phyloP scores from a whole-genome alignment of 2,113 vertebrate species.

The human region DNA sequence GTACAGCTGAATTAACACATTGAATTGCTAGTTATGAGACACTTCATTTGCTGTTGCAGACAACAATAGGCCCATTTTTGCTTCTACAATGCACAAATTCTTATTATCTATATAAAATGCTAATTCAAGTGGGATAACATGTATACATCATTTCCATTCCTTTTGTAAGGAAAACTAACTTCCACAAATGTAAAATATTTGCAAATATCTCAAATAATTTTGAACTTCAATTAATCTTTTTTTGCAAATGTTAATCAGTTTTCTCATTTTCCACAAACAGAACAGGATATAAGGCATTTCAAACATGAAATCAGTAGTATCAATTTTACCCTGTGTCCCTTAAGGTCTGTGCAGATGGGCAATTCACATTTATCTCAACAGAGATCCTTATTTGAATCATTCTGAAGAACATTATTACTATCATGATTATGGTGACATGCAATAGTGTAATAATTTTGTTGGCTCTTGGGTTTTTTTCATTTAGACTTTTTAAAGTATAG shows the following conservation, averaged over 20 bases:
- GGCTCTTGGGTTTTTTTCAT: background rate
- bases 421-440: background rate
- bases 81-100: slow-evolving; percentile 61
- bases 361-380: background rate
- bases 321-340: background rate
- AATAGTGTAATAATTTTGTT: background rate
- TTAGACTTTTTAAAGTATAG: background rate
- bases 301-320: background rate
- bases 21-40: slow-evolving; percentile 74
- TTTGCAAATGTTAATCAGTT: slow-evolving; percentile 24
- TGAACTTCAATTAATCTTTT: background rate
- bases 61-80: slow-evolving; percentile 68
- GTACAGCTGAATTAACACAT: slow-evolving; percentile 70
- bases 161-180: slow-evolving; percentile 60
- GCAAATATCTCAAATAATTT: slow-evolving; percentile 53
- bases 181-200: slow-evolving; percentile 37
- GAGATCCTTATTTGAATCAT: background rate
- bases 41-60: slow-evolving; percentile 68
- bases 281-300: background rate
- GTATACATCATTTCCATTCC: slow-evolving; percentile 36
- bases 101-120: slow-evolving; percentile 65
- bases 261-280: background rate
- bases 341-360: background rate
- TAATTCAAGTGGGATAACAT: slow-evolving; percentile 65
- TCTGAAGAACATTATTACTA: background rate